Conservation (phyloP, 2,888 invertebrate species). For the Leptinotarsa juncta region DNA sequence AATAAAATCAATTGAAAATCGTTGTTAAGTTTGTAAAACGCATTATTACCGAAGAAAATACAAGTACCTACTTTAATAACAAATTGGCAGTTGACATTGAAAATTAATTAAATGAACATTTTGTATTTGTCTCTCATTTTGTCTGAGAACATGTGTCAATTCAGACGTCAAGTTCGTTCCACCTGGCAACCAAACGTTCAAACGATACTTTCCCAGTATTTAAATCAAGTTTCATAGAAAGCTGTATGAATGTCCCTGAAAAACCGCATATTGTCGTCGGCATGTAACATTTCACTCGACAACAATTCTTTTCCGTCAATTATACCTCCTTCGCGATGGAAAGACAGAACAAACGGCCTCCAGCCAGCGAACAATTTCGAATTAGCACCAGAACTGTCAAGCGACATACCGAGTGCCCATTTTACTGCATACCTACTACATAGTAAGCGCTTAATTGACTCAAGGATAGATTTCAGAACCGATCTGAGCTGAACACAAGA, state of each 20-base stretch:
- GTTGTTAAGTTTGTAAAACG: too few relatives aligned
- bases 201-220: conserved; percentile 1
- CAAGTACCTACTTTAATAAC: too few relatives aligned
- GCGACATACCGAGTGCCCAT: conserved; percentile 32
- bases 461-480: conserved; percentile 25
- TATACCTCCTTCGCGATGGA: conserved; percentile 14
- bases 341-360: conserved; percentile 19
- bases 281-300: conserved; percentile 11
- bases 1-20: too few relatives aligned
- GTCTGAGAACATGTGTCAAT: not conserved
- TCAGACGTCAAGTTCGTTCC: not conserved
- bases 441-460: conserved; percentile 38
- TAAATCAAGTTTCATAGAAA: conserved; percentile 2
- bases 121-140: too few relatives aligned
- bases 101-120: too few relatives aligned
- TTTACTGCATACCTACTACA: conserved; percentile 33
- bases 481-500: conserved; percentile 28
- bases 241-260: conserved; percentile 5
- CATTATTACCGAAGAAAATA: too few relatives aligned
- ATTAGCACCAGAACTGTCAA: conserved; percentile 30
- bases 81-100: too few relatives aligned
- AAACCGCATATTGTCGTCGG: conserved; percentile 17
- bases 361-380: conserved; percentile 21
- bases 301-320: conserved; percentile 15
- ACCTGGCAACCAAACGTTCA: not conserved